A percentile compares a stretch with the other conserved stretches of the same genome.
phyloP scores from a whole-genome alignment of 2,888 invertebrate species.

The Drosophila koepferae region DNA sequence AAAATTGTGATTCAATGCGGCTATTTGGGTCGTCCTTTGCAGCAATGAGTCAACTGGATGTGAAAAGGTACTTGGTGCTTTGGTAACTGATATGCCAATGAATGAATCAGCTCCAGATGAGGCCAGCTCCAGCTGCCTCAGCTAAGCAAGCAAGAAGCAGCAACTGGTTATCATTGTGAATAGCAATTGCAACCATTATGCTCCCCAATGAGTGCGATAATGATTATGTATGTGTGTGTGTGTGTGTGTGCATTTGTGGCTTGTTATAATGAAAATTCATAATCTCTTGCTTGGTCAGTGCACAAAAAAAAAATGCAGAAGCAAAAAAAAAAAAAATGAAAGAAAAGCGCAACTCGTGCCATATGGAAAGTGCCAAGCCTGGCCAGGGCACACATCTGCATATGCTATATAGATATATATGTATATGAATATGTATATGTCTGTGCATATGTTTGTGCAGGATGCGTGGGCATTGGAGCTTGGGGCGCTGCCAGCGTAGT shows the following conservation, averaged over 20 bases:
- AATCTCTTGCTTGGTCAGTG: conserved; percentile 58
- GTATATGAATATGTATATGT: neutral
- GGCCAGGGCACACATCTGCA: neutral
- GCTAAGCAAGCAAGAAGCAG: conserved; percentile 29
- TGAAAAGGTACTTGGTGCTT: conserved; percentile 20
- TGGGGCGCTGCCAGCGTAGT: neutral
- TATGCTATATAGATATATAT: neutral
- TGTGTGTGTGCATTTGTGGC: neutral
- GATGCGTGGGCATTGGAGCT: neutral
- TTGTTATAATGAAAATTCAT: conserved; percentile 73
- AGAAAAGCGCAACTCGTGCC: conserved; percentile 22
- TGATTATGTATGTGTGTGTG: conserved; percentile 5
- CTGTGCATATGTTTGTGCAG: conserved; percentile 10
- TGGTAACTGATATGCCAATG: conserved; percentile 35
- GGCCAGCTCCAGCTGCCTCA: neutral
- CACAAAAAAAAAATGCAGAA: neutral
- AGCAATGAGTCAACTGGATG: conserved; percentile 32
- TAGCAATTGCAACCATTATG: conserved; percentile 4
- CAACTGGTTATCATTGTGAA: conserved; percentile 43
- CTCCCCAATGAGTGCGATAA: conserved; percentile 5
- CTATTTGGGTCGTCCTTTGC: conserved; percentile 52
- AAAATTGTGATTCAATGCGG: conserved; percentile 45
- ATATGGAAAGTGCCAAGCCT: conserved; percentile 36
- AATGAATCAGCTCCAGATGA: conserved; percentile 25
- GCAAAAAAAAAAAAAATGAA: neutral